Conservation (phyloP, 2,888 invertebrate genomes). For the Microplitis deprimator region DNA sequence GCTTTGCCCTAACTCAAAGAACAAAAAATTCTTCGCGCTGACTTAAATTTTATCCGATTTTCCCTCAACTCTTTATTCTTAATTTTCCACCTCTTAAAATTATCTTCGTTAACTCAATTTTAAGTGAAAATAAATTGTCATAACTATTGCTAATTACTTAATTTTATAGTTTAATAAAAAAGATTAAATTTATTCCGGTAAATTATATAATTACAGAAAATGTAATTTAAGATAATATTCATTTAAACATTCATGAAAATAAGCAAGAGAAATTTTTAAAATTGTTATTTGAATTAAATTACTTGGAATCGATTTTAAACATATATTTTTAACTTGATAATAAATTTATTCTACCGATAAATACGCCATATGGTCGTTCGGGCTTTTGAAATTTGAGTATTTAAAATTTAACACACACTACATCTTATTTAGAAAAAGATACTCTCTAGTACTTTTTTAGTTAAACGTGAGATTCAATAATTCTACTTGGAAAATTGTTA, state of each 20-base stretch:
- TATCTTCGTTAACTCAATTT: too few species aligned
- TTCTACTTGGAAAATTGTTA: neutral
- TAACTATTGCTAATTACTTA: too few species aligned
- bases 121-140: neutral
- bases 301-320: neutral
- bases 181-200: too few species aligned
- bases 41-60: neutral
- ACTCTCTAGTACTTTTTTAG: neutral
- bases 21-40: too few species aligned
- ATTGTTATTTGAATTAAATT: neutral
- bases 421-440: neutral
- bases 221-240: too few species aligned
- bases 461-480: neutral
- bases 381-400: neutral
- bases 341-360: neutral
- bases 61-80: neutral
- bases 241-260: too few species aligned
- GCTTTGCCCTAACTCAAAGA: too few species aligned
- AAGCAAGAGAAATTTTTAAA: neutral
- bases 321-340: neutral
- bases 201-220: too few species aligned
- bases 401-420: neutral
- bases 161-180: too few species aligned
- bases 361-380: neutral
- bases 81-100: neutral